Evolutionary conservation across 2,113 vertebrate species (phyloP).

Genomic region (Phainopepla nitens): DNA sequence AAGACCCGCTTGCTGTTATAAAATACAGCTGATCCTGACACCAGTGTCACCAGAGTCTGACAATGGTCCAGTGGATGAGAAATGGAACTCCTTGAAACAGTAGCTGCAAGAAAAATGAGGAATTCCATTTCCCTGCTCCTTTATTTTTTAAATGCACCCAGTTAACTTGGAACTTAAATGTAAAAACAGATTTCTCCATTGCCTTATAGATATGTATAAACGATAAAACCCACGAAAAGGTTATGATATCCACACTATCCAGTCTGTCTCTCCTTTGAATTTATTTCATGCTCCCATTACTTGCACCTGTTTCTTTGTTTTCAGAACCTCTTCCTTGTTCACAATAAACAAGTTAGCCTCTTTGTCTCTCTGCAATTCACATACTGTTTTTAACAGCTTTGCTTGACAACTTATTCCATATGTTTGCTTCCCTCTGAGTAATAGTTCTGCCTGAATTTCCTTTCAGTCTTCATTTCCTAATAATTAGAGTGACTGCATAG

Average conservation of each 20-base stretch:
- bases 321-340: neutral
- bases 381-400: slow-evolving; percentile 3
- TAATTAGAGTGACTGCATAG: neutral
- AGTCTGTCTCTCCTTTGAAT: neutral
- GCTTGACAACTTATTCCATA: neutral
- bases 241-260: neutral
- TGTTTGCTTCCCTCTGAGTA: neutral
- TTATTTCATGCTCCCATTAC: neutral
- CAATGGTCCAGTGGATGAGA: neutral
- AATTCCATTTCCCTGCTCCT: neutral
- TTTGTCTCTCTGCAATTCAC: neutral
- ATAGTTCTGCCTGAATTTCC: neutral
- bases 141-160: neutral
- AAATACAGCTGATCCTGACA: neutral
- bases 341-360: neutral
- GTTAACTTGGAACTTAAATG: neutral
- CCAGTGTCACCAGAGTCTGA: neutral
- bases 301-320: neutral
- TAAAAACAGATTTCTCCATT: neutral
- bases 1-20: neutral
- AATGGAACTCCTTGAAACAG: neutral
- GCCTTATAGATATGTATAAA: neutral
- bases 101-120: neutral
- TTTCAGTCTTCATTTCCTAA: slow-evolving; percentile 15
- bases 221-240: neutral